phyloP scores from a whole-genome alignment of 2,888 invertebrate species.

The Netelia fuscicornis region DNA sequence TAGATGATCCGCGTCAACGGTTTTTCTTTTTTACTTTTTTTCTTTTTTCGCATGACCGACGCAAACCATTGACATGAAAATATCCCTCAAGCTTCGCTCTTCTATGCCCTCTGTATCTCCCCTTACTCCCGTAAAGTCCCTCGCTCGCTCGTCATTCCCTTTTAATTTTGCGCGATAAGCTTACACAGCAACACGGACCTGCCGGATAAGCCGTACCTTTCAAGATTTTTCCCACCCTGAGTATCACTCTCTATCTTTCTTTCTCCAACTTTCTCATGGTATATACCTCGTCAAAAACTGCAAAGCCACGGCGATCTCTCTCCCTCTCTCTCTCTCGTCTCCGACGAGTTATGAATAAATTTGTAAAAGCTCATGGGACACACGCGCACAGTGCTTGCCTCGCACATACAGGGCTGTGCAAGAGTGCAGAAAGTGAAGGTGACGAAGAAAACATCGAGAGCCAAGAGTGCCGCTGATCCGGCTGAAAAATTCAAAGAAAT shows the following conservation, averaged over 20 bases:
- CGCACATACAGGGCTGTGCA: background rate
- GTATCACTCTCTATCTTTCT: background rate
- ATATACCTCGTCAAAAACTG: constrained; percentile 53
- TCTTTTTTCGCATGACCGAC: constrained; percentile 3
- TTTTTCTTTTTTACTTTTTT: constrained; percentile 11
- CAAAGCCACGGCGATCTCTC: constrained; percentile 50
- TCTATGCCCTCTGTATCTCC: constrained; percentile 1
- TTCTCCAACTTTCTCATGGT: constrained; percentile 37
- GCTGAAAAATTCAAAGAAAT: constrained; percentile 29
- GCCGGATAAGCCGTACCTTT: constrained; percentile 35
- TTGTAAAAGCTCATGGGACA: constrained; percentile 69
- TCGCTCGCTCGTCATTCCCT: constrained; percentile 37
- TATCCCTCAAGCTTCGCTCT: constrained; percentile 38
- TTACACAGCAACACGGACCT: constrained; percentile 37
- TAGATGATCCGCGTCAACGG: constrained; percentile 36
- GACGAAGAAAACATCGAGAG: constrained; percentile 22
- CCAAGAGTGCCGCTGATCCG: constrained; percentile 4
- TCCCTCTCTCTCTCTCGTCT: constrained; percentile 31
- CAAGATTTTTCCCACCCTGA: constrained; percentile 59
- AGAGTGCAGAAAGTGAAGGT: constrained; percentile 12
- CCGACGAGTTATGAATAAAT: constrained; percentile 73
- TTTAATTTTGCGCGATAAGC: constrained; percentile 63
- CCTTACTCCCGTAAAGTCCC: constrained; percentile 17
- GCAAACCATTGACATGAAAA: constrained; percentile 35
- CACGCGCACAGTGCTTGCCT: constrained; percentile 5